Base-by-base conservation (phyloP, 2,797 vertebrate genomes). In the Eupleurogrammus muticus region DNA sequence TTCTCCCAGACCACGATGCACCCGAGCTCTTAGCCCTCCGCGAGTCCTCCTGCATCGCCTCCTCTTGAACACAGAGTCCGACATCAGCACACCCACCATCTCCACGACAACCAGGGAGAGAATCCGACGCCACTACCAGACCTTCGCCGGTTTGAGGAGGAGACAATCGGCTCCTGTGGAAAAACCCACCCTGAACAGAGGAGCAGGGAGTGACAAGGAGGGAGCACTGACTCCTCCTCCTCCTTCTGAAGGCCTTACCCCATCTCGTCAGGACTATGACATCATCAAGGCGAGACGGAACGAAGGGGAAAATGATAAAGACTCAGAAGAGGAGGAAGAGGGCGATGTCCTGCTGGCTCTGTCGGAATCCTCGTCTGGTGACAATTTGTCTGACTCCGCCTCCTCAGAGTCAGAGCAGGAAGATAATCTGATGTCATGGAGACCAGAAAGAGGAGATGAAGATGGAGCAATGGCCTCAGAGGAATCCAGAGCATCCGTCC, bases 321-420 rank as follows among this genome's bases (percentile, higher is more conserved):
- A 65, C 28, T n/a, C n/a, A 83, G 92, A 93, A 80, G 93, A 94
- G 0, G 94, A 94, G 0, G 93, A 93, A 0, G 95, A 95, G 35
- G 95, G 95, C 1, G 71, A 90, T 6, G 42, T 88, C 50, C 63
- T 79, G 11, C 84, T 94, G 66, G 82, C 79, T 35, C 83, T 93
- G 52, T 94, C 94, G 0, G 94, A 94, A 50, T 94, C 92, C 4
- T 91, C 88, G 0, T 21, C 86, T 0, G 28, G 35, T 2, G 17
- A 69, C 0, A 14, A 52, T 9, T 23, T 35, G 19, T 19, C 16
- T 1, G 49, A 66, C 8, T 7, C 4, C 0, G 2, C 46, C 21
- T 68, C 65, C 54, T 69, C 0, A 10, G 81, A 51, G 67, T 40
- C 79, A 59, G 84, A 76, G 47, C 20, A 59, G 47, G 79, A 80